Evolutionary conservation across 2,888 invertebrate species (phyloP).

Genomic region (Drosophila merina): DNA sequence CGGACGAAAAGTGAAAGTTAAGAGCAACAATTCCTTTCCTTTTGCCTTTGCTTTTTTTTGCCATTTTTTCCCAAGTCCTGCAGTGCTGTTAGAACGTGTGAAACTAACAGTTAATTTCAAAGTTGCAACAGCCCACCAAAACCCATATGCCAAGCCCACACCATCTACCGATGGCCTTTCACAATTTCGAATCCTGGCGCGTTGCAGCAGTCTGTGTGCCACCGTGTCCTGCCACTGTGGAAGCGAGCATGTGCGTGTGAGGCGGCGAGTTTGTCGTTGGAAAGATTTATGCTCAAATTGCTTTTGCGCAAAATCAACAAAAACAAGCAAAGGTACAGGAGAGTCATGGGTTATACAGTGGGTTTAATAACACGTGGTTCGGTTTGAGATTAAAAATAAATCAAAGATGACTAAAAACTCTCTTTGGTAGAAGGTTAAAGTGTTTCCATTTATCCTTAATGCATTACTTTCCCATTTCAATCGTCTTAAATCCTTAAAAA

Average conservation of each 20-base stretch:
- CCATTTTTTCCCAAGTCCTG: slow-evolving; percentile 16
- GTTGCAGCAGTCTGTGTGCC: slow-evolving; percentile 44
- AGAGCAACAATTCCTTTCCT: slow-evolving; percentile 71
- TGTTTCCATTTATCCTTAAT: not conserved
- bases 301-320: slow-evolving; percentile 74
- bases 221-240: not conserved
- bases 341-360: slow-evolving; percentile 37
- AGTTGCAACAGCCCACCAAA: slow-evolving; percentile 40
- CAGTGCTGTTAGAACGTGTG: slow-evolving; percentile 69
- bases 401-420: too few species aligned
- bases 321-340: slow-evolving; percentile 36
- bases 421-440: not conserved
- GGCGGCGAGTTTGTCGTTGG: slow-evolving; percentile 69
- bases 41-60: slow-evolving; percentile 23
- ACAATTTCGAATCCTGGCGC: slow-evolving; percentile 52
- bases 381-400: not conserved
- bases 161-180: slow-evolving; percentile 8
- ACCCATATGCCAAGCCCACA: not conserved
- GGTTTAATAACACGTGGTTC: not conserved
- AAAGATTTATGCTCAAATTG: slow-evolving; percentile 76
- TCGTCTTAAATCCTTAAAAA: not conserved
- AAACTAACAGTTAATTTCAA: slow-evolving; percentile 72
- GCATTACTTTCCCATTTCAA: not conserved
- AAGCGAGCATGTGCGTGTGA: slow-evolving; percentile 25
- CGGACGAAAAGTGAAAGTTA: slow-evolving; percentile 70